Conservation (phyloP, 2,113 vertebrate species). For the Nematolebias whitei region DNA sequence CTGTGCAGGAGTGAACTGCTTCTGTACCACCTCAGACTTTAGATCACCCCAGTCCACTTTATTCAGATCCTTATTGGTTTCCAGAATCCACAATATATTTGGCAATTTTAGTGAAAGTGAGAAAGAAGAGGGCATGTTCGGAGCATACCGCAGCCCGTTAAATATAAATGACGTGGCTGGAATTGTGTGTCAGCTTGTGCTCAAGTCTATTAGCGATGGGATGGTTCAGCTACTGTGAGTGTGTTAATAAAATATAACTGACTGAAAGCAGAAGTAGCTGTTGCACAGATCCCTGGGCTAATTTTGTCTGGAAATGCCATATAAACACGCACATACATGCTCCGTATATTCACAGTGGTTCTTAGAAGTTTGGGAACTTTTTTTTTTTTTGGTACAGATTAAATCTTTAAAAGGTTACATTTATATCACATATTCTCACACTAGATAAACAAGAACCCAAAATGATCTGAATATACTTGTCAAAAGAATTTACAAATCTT, state of each 20-base stretch:
- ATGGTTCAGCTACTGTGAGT: slow-evolving; percentile 64
- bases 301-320: slow-evolving; percentile 39
- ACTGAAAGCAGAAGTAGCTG: slow-evolving; percentile 38
- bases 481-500: too few relatives aligned
- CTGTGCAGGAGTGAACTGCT: background rate
- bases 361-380: background rate
- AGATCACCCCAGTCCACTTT: slow-evolving; percentile 17
- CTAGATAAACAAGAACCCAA: background rate
- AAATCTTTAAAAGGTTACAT: background rate
- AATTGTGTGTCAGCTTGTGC: slow-evolving; percentile 61
- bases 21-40: slow-evolving; percentile 13
- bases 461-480: too few relatives aligned
- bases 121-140: slow-evolving; percentile 11
- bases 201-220: slow-evolving; percentile 43
- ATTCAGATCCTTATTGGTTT: background rate
- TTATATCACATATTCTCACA: background rate
- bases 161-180: slow-evolving; percentile 61
- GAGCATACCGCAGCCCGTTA: slow-evolving; percentile 16
- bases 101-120: slow-evolving; percentile 28
- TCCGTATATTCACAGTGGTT: slow-evolving; percentile 21
- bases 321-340: slow-evolving; percentile 43
- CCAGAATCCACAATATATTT: slow-evolving; percentile 29
- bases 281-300: slow-evolving; percentile 40
- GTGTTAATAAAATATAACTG: slow-evolving; percentile 72
- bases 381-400: background rate